Conservation (phyloP, 2,797 vertebrate genomes). For the Betta splendens region DNA sequence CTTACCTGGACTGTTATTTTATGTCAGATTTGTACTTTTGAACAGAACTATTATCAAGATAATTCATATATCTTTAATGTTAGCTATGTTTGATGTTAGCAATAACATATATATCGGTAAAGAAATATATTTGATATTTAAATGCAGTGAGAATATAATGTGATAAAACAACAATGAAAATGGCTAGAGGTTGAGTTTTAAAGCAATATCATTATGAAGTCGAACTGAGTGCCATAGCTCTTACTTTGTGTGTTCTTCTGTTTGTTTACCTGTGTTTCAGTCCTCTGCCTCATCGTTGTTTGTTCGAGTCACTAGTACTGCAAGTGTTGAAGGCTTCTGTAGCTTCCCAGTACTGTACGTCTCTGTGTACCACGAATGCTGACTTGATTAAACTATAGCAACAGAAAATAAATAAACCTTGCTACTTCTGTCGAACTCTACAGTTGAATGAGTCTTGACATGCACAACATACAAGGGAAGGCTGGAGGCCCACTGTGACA, state of each 20-base stretch:
- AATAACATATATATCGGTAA: constrained; percentile 77
- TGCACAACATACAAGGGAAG: background rate
- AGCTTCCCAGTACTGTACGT: constrained; percentile 65
- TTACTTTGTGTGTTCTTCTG: constrained; percentile 37
- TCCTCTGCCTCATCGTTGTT: constrained; percentile 62
- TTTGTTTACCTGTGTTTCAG: constrained; percentile 44
- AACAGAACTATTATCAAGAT: constrained; percentile 61
- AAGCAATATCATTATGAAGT: constrained; percentile 77
- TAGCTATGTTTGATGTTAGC: constrained; percentile 78
- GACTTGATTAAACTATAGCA: constrained; percentile 69
- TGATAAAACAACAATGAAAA: constrained; percentile 56
- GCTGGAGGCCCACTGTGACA: no score
- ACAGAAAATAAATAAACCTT: constrained; percentile 72
- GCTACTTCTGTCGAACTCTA: constrained; percentile 63
- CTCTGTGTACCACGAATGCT: constrained; percentile 71
- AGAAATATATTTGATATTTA: constrained; percentile 81
- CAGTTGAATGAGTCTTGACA: constrained; percentile 24
- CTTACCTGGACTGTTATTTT: constrained; percentile 80
- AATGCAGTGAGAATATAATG: constrained; percentile 71
- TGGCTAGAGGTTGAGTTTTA: constrained; percentile 69
- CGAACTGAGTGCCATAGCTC: constrained; percentile 71
- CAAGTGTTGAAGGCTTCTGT: constrained; percentile 71
- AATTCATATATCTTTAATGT: constrained; percentile 70
- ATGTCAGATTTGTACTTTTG: constrained; percentile 74
- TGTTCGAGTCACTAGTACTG: constrained; percentile 64